Percentiles rank a stretch among this genome's conserved stretches.
These are phyloP conservation scores for Anoplophora glabripennis DNA, from an alignment of 1,140 invertebrate species.

Conservation along the genomic window DNA sequence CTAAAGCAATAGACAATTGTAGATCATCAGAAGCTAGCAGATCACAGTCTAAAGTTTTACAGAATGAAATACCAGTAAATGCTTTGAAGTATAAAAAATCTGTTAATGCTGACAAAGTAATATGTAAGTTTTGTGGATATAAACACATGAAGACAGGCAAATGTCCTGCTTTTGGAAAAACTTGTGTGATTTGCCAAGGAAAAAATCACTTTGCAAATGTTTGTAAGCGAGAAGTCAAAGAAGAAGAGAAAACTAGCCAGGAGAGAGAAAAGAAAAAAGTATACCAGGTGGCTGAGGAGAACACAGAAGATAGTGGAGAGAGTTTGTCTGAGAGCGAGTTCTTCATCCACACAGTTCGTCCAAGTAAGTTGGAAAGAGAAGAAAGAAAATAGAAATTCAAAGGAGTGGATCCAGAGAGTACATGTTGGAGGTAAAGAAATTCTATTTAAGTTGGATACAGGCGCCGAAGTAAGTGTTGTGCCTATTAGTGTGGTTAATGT, in stretches of 20 bases:
- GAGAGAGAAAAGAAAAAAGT: slow-evolving; percentile 11
- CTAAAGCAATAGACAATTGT: slow-evolving; percentile 12
- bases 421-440: too few species aligned
- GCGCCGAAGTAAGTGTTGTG: too few species aligned
- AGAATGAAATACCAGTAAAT: slow-evolving; percentile 9
- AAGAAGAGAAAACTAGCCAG: neutral
- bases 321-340: neutral
- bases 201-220: slow-evolving; percentile 23
- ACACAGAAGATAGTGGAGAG: neutral
- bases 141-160: slow-evolving; percentile 3
- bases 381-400: neutral
- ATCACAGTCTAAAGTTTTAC: slow-evolving; percentile 17
- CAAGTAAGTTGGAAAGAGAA: neutral
- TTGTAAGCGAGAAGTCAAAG: neutral
- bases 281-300: neutral
- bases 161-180: slow-evolving; percentile 24
- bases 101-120: neutral
- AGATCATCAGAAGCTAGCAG: slow-evolving; percentile 16
- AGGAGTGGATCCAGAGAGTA: too few species aligned
- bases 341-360: neutral
- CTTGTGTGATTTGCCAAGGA: slow-evolving; percentile 11
- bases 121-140: slow-evolving; percentile 15
- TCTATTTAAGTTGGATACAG: too few species aligned
- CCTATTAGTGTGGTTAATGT: too few species aligned
- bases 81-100: slow-evolving; percentile 6